These are phyloP conservation scores for Scaptomyza graminum DNA, from an alignment of 1,140 invertebrate genomes.

Conservation along the genomic window DNA sequence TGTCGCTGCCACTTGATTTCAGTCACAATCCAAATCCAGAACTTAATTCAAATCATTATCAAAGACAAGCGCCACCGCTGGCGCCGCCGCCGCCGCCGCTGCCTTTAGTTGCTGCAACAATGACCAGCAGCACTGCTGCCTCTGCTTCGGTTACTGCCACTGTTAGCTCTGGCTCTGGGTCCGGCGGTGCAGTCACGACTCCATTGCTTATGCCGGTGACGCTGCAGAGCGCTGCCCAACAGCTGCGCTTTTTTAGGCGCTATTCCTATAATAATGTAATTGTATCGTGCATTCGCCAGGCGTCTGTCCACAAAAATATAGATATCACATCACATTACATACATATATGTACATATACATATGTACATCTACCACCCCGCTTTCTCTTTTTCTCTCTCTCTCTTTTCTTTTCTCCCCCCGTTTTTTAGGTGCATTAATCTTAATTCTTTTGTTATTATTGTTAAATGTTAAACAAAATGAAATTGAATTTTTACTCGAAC, in stretches of 20 bases:
- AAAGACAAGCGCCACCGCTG: conserved; percentile 4
- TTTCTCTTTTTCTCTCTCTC: no score
- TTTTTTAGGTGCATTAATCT: no score
- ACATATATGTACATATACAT: not conserved
- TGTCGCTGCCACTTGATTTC: conserved; percentile 53
- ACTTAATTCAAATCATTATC: conserved; percentile 17
- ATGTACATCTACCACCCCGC: conserved; percentile 1
- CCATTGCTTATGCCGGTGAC: conserved; percentile 75
- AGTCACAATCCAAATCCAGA: conserved; percentile 21
- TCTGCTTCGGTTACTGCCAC: conserved; percentile 23
- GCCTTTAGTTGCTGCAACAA: conserved; percentile 7
- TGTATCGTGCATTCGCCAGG: conserved; percentile 82
- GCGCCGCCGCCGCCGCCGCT: not conserved
- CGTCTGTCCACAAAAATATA: conserved; percentile 45
- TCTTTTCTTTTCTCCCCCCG: no score
- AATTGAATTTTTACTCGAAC: not conserved
- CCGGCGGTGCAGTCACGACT: conserved; percentile 27
- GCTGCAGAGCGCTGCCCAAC: conserved; percentile 74
- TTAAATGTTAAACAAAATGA: no score
- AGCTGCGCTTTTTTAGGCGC: conserved; percentile 83
- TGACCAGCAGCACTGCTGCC: conserved; percentile 21
- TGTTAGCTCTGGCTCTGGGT: conserved; percentile 26
- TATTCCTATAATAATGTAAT: conserved; percentile 84
- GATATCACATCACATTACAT: no score
- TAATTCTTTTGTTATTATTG: no score